These are phyloP conservation scores for Mycetomoellerius zeteki DNA, from an alignment of 1,140 invertebrate species.

Conservation along the genomic window DNA sequence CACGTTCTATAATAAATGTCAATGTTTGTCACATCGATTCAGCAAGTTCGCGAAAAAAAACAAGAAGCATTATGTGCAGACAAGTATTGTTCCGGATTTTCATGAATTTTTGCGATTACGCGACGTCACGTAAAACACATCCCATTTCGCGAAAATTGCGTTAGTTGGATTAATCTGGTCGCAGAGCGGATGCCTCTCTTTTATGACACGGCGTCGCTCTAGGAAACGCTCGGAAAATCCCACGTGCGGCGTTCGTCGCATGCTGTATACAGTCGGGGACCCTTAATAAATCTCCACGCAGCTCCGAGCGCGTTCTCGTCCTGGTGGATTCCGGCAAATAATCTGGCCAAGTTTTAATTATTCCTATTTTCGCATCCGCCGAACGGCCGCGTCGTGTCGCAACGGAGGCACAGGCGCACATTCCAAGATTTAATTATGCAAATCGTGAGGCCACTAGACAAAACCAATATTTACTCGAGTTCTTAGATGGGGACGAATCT, in stretches of 20 bases:
- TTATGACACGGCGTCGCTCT: slow-evolving; percentile 69
- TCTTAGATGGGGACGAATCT: slow-evolving; percentile 73
- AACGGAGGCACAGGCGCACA: slow-evolving; percentile 44
- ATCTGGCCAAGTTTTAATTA: slow-evolving; percentile 79
- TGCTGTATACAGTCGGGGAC: slow-evolving; percentile 66
- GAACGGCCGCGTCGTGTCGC: slow-evolving; percentile 59
- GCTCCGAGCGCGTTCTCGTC: slow-evolving; percentile 41
- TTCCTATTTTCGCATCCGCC: slow-evolving; percentile 77
- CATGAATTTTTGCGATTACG: slow-evolving; percentile 61
- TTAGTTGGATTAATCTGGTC: slow-evolving; percentile 74
- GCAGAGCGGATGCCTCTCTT: slow-evolving; percentile 65
- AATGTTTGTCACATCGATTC: slow-evolving; percentile 32
- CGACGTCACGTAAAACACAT: slow-evolving; percentile 65
- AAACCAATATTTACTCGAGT: slow-evolving; percentile 83
- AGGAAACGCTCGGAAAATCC: slow-evolving; percentile 69
- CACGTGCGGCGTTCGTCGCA: slow-evolving; percentile 62
- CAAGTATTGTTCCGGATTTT: slow-evolving; percentile 65
- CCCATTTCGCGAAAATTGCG: slow-evolving; percentile 65
- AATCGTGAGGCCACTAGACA: slow-evolving; percentile 80
- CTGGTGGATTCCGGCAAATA: slow-evolving; percentile 74
- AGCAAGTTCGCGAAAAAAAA: not conserved
- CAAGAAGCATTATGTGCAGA: not conserved
- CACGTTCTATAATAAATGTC: slow-evolving; percentile 36
- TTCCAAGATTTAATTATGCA: slow-evolving; percentile 80
- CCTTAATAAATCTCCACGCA: slow-evolving; percentile 75